A percentile compares a stretch with the other conserved stretches of the same genome.
These are phyloP conservation scores for Pantherophis vulpinus DNA, from an alignment of 2,797 vertebrate species.

Conservation along the genomic window DNA sequence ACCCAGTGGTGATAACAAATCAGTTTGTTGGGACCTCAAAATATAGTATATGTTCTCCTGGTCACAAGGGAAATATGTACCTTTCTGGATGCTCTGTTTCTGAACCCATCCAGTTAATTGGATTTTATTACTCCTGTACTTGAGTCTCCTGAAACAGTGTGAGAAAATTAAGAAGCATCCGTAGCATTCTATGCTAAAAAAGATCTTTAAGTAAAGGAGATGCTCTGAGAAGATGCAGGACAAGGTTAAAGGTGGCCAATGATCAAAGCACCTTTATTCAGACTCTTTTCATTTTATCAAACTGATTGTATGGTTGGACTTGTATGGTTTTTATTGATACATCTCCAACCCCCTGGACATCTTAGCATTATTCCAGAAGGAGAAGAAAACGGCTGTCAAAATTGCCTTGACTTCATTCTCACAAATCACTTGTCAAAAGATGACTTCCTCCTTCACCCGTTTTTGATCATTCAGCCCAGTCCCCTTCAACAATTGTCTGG, in stretches of 20 bases:
- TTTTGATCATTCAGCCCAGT: neutral
- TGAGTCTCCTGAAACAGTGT: neutral
- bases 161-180: neutral
- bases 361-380: conserved; percentile 12
- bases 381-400: neutral
- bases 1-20: neutral
- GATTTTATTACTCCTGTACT: neutral
- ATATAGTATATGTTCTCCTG: neutral
- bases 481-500: neutral
- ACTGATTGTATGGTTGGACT: neutral
- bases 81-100: neutral
- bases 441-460: conserved; percentile 16
- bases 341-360: conserved; percentile 31
- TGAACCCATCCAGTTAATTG: neutral
- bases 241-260: neutral
- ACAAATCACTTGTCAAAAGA: neutral
- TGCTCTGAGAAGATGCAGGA: neutral
- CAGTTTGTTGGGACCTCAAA: neutral
- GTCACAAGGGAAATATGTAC: neutral
- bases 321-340: conserved; percentile 17
- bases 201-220: neutral
- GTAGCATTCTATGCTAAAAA: neutral
- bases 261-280: conserved; percentile 16
- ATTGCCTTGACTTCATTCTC: conserved; percentile 19
- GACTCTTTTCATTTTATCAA: neutral